Base-by-base conservation (phyloP, 2,113 vertebrate species). In the Formicarius rufipectus region DNA sequence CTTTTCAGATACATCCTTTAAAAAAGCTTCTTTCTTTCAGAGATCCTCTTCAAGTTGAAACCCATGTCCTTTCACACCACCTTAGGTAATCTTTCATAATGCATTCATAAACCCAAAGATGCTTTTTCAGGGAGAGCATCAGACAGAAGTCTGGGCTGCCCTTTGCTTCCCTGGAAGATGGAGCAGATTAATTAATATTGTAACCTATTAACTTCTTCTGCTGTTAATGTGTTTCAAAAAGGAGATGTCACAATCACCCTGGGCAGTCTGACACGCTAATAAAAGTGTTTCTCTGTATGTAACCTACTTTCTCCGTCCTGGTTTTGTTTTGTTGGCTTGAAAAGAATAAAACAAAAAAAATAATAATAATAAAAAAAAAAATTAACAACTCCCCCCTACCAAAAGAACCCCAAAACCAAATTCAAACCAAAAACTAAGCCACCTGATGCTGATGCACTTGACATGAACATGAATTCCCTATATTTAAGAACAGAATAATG, bases 41-140 rank as follows among this genome's bases (percentile, higher is more conserved):
- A 96, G 56, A 85, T 71, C 37, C 42, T 31, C 73, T 55, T 88
- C 76, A 92, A 87, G 85, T 52, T 2, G 2, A 90, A 94, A 95
- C n/a, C 18, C 88, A 42, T 35, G 87, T 86, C 88, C 55, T 90
- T 67, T 39, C 72, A 86, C 52, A 90, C 63, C 79, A 96, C 64
- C 87, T 83, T 53, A 71, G 73, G 72, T 86, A 81, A 77, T 72
- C 88, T 68, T 85, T 64, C 49, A 72, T 90, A 94, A 93, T 22
- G 56, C 62, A 84, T 64, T 80, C 56, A 74, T 25, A 81, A 93
- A 83, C 58, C 74, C 88, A 81, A 81, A 94, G 75, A 95, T 67
- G 56, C 64, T 90, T 93, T 95, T 81, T 25, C 88, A 92, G 44
- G 12, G 64, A 90, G 15, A 83, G 42, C 47, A 95, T 58, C 68